These are phyloP conservation scores for Melieria crassipennis DNA, from an alignment of 2,888 invertebrate species.

Conservation along the genomic window DNA sequence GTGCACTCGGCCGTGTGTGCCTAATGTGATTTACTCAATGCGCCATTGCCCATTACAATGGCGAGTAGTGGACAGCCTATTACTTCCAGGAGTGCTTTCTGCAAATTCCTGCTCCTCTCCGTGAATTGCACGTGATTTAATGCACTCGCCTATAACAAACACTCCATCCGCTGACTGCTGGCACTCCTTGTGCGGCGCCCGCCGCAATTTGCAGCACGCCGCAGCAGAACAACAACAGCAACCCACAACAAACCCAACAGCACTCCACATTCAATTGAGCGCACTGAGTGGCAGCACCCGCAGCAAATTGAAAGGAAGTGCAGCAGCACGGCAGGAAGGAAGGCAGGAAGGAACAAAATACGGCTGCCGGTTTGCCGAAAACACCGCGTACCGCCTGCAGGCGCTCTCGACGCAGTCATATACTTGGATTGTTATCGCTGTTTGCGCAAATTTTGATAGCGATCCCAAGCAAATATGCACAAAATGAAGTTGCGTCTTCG, in stretches of 20 bases:
- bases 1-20: too few species aligned
- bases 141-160: conserved; percentile 13
- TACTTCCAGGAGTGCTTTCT: conserved; percentile 26
- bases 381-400: background rate
- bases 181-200: background rate
- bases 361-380: conserved; percentile 17
- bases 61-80: conserved; percentile 7
- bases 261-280: conserved; percentile 23
- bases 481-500: conserved; percentile 15
- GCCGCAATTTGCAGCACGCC: background rate
- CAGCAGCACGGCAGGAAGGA: conserved; percentile 21
- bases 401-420: conserved; percentile 9
- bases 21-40: conserved; percentile 5
- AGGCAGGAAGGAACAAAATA: conserved; percentile 24
- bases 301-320: conserved; percentile 25
- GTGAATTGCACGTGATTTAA: conserved; percentile 24
- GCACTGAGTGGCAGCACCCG: conserved; percentile 15
- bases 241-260: conserved; percentile 8
- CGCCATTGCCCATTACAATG: conserved; percentile 11
- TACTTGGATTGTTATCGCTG: conserved; percentile 23
- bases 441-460: conserved; percentile 14
- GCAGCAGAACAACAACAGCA: background rate
- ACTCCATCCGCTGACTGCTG: too few species aligned
- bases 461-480: conserved; percentile 20
- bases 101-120: conserved; percentile 17